These are phyloP conservation scores for Chironomus tentans DNA, from an alignment of 2,888 invertebrate genomes.

Conservation along the genomic window DNA sequence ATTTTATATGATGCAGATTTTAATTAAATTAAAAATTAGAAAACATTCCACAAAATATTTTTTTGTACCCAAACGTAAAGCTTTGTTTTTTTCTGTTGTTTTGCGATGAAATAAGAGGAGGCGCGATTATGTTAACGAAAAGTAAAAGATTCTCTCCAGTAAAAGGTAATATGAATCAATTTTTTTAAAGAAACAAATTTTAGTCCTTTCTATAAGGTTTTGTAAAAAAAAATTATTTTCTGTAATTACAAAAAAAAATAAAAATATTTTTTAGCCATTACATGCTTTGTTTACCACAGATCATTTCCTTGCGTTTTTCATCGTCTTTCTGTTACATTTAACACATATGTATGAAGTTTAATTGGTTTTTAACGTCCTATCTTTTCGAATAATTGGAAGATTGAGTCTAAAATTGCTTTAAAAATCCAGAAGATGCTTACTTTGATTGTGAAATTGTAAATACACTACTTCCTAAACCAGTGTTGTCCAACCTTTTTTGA, in stretches of 20 bases:
- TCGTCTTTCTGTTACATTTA: neutral
- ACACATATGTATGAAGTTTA: neutral
- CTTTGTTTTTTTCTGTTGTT: neutral
- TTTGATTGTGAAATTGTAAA: too few relatives aligned
- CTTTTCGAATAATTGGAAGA: neutral
- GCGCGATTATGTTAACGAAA: neutral
- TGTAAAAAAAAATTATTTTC: too few relatives aligned
- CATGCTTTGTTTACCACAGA: neutral
- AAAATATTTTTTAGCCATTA: neutral
- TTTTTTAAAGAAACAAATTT: neutral
- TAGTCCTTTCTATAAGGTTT: too few relatives aligned
- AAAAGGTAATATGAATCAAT: neutral
- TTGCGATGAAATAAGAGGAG: neutral
- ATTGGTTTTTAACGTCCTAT: neutral
- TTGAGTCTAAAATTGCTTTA: too few relatives aligned
- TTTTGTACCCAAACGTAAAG: neutral
- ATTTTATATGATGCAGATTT: neutral
- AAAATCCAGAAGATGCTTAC: too few relatives aligned
- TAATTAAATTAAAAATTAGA: neutral
- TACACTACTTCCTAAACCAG: too few relatives aligned
- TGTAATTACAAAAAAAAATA: too few relatives aligned
- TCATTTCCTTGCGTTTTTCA: neutral
- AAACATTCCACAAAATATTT: neutral
- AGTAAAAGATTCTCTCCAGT: neutral
- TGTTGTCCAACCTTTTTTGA: too few relatives aligned